Evolutionary conservation across 2,113 vertebrate genomes (phyloP).

Genomic region (Phoxinus phoxinus): DNA sequence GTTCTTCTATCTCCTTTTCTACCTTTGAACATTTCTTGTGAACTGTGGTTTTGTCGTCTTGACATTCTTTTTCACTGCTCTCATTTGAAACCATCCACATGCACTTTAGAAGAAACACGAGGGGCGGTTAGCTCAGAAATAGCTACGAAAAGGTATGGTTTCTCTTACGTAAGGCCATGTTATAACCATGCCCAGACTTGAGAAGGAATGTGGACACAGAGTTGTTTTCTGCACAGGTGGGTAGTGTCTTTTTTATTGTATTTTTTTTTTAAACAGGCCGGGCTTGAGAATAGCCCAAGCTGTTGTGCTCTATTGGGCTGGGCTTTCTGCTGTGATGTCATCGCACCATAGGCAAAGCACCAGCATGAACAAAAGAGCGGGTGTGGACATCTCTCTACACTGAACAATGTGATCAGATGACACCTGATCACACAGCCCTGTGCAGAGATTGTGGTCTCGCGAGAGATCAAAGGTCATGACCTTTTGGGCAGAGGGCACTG

Average conservation of each 20-base stretch:
- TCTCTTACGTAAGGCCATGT: neutral
- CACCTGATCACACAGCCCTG: conserved; percentile 33
- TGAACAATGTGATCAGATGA: conserved; percentile 24
- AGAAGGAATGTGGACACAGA: conserved; percentile 17
- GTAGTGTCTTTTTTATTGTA: conserved; percentile 6
- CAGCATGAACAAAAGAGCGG: conserved; percentile 49
- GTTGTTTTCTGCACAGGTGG: conserved; percentile 27
- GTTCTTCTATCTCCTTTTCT: neutral
- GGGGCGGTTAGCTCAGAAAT: neutral
- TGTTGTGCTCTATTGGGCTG: conserved; percentile 55
- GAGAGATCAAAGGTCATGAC: conserved; percentile 54
- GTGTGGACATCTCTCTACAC: conserved; percentile 37
- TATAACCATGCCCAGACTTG: conserved; percentile 36
- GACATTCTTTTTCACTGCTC: neutral
- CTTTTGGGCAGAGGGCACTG: conserved; percentile 29
- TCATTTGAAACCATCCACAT: neutral
- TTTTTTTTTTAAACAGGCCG: conserved; percentile 28
- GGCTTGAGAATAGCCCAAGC: conserved; percentile 8
- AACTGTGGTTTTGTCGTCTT: neutral
- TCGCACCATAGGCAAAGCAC: conserved; percentile 39
- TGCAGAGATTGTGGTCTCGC: conserved; percentile 19
- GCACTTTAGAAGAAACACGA: neutral
- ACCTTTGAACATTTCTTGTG: neutral
- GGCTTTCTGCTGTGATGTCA: conserved; percentile 63
- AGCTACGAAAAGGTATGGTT: neutral